Conservation (phyloP, 2,888 invertebrate genomes). For the Peribatodes rhomboidaria region DNA sequence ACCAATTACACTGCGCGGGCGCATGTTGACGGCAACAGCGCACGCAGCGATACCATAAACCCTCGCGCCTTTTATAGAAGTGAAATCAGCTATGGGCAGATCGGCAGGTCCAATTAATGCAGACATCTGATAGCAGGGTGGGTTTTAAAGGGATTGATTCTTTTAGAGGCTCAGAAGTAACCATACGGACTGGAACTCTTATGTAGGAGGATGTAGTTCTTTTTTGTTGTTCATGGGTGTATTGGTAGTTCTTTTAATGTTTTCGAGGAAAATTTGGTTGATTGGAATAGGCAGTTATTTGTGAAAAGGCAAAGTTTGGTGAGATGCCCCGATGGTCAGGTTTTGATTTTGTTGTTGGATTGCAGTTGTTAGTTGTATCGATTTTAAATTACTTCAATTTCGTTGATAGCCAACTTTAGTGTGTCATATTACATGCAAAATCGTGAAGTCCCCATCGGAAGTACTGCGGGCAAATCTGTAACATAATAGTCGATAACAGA, state of each 20-base stretch:
- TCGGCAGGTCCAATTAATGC: constrained; percentile 82
- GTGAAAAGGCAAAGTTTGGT: too few species aligned
- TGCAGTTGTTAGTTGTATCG: too few species aligned
- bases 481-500: constrained; percentile 48
- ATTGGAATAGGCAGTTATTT: too few species aligned
- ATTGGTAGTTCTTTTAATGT: too few species aligned
- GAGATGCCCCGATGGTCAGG: too few species aligned
- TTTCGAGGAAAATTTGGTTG: too few species aligned
- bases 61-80: constrained; percentile 83
- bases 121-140: constrained; percentile 69
- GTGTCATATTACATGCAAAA: background rate
- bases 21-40: constrained; percentile 79
- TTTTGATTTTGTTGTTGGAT: too few species aligned
- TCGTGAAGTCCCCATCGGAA: constrained; percentile 7
- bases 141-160: constrained; percentile 45
- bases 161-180: constrained; percentile 8
- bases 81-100: constrained; percentile 71
- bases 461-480: constrained; percentile 39
- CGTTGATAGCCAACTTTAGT: background rate
- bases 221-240: background rate
- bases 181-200: background rate
- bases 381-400: background rate
- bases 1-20: constrained; percentile 84
- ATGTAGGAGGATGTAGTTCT: background rate
- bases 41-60: constrained; percentile 81